phyloP scores from a whole-genome alignment of 2,888 invertebrate species.

The Machimus rusticus region DNA sequence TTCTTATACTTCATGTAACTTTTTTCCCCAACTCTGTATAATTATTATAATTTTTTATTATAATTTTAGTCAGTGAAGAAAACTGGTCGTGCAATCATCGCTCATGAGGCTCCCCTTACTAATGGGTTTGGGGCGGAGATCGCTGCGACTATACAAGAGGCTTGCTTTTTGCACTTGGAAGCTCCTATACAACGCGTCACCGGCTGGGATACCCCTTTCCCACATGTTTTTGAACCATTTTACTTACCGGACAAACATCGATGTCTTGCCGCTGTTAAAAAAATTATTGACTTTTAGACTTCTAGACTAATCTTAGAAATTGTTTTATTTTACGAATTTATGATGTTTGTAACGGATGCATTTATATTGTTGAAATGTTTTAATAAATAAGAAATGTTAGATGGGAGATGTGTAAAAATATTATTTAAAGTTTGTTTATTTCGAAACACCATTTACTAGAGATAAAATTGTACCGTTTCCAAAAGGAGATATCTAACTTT shows the following conservation, averaged over 20 bases:
- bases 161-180: conserved; percentile 94
- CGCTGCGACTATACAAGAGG: conserved; percentile 90
- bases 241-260: conserved; percentile 95
- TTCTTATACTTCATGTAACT: too few relatives aligned
- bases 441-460: neutral
- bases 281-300: conserved; percentile 73
- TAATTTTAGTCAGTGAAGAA: conserved; percentile 91
- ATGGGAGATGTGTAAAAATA: neutral
- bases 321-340: neutral
- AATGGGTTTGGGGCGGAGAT: conserved; percentile 96
- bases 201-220: conserved; percentile 97
- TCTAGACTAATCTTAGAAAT: neutral
- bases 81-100: conserved; percentile 88
- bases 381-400: neutral
- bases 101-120: conserved; percentile 97
- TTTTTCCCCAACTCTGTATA: too few relatives aligned
- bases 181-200: conserved; percentile 89
- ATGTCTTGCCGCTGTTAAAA: conserved; percentile 82
- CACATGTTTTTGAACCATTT: conserved; percentile 94
- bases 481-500: neutral
- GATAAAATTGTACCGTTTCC: neutral
- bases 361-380: conserved; percentile 35
- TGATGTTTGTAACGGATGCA: conserved; percentile 43
- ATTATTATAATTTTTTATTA: too few relatives aligned
- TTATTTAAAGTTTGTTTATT: neutral